phyloP scores from a whole-genome alignment of 92 coral and sea anemone genomes.

The Epizoanthus fatuus region DNA sequence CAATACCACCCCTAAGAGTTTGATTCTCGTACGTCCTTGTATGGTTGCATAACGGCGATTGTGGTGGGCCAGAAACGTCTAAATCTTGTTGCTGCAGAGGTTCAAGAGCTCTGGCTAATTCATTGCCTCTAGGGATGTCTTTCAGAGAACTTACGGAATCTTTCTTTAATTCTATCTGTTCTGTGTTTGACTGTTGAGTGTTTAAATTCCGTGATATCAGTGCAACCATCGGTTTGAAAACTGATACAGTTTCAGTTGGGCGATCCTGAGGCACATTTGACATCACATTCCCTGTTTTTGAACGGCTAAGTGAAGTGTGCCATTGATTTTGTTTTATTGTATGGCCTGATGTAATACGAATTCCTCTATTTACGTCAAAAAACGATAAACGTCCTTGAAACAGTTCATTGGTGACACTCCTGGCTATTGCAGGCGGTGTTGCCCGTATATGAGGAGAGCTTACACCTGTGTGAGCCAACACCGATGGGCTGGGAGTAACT shows the following conservation, averaged over 20 bases:
- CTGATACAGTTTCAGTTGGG: not conserved
- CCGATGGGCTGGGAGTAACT: conserved; percentile 11
- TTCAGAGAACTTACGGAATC: not conserved
- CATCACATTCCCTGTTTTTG: not conserved
- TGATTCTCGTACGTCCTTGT: conserved; percentile 65
- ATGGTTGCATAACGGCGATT: conserved; percentile 65
- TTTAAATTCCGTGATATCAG: not conserved
- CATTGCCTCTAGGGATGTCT: conserved; percentile 37
- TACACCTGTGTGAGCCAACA: not conserved
- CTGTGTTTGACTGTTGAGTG: not conserved
- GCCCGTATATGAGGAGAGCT: not conserved
- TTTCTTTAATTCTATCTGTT: not conserved
- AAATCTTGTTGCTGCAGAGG: conserved; percentile 50
- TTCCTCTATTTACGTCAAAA: not conserved
- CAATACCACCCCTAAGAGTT: conserved; percentile 81
- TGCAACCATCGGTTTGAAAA: not conserved
- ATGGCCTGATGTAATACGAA: not conserved
- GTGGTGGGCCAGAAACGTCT: conserved; percentile 29
- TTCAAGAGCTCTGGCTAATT: conserved; percentile 57
- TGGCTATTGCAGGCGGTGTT: conserved; percentile 3
- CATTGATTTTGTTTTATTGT: not conserved
- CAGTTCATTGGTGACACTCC: not conserved
- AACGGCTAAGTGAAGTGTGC: not conserved
- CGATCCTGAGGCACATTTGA: not conserved
- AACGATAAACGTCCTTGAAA: not conserved